These are phyloP conservation scores for Sebastes steindachneri DNA, from an alignment of 2,797 vertebrate genomes.

Conservation along the genomic window DNA sequence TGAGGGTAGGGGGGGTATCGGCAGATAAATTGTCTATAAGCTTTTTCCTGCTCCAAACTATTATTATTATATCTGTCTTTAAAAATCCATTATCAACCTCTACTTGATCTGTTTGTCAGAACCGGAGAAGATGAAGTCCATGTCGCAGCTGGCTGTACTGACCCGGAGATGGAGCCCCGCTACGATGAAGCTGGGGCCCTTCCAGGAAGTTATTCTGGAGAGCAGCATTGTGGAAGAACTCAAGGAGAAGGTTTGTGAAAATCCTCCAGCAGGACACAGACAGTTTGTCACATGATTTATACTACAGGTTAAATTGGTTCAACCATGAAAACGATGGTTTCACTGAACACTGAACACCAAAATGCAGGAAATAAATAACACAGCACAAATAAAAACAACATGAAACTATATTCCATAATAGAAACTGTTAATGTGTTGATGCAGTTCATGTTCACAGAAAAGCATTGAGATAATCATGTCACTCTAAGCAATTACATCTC, in stretches of 20 bases:
- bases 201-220: conserved; percentile 96
- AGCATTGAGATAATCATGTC: background rate
- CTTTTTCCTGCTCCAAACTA: too few species aligned
- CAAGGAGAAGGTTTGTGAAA: conserved; percentile 87
- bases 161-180: conserved; percentile 92
- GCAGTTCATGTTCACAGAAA: background rate
- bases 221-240: conserved; percentile 97
- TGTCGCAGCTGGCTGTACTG: conserved; percentile 96
- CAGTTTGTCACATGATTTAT: background rate
- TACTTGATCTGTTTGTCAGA: conserved; percentile 75
- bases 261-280: too few species aligned
- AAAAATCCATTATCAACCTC: too few species aligned
- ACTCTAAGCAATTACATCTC: background rate
- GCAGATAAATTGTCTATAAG: too few species aligned
- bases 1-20: too few species aligned
- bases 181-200: conserved; percentile 92
- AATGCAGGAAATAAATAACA: background rate
- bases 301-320: background rate
- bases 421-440: background rate
- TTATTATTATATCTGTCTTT: too few species aligned
- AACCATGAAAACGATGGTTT: background rate
- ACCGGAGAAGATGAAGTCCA: conserved; percentile 97
- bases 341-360: background rate
- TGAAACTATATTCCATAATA: background rate
- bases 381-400: background rate